These are phyloP conservation scores for Nematolebias whitei DNA, from an alignment of 2,113 vertebrate species.

Conservation along the genomic window DNA sequence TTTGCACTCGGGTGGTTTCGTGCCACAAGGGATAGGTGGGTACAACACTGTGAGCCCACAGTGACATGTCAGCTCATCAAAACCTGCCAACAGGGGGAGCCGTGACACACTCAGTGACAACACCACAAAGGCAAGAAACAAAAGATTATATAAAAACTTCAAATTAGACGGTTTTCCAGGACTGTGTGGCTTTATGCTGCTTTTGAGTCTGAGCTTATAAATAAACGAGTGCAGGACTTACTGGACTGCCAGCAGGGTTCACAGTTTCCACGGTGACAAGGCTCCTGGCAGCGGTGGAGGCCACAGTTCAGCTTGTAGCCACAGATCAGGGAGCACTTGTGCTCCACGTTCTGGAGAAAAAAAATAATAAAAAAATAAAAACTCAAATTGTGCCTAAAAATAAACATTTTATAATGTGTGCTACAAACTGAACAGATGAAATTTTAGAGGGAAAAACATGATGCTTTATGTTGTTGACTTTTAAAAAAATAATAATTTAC, in stretches of 20 bases:
- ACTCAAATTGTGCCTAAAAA: neutral
- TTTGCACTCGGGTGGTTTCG: conserved; percentile 94
- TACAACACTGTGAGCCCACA: conserved; percentile 93
- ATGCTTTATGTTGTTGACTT: too few species aligned
- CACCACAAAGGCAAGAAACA: neutral
- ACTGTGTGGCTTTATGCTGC: conserved; percentile 1
- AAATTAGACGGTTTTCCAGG: neutral
- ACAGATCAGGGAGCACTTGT: conserved; percentile 93
- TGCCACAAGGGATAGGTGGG: conserved; percentile 94
- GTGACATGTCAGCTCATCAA: conserved; percentile 95
- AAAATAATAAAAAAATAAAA: neutral
- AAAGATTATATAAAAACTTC: conserved; percentile 3
- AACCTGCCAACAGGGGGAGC: conserved; percentile 80
- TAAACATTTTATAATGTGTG: too few species aligned
- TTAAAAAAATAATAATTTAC: too few species aligned
- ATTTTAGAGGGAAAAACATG: too few species aligned
- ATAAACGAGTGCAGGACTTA: conserved; percentile 73
- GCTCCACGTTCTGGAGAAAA: conserved; percentile 83
- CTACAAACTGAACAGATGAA: too few species aligned
- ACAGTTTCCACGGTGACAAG: conserved; percentile 96
- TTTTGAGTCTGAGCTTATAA: conserved; percentile 18
- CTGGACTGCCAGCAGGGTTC: conserved; percentile 97
- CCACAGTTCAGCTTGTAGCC: conserved; percentile 96
- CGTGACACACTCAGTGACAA: conserved; percentile 2
- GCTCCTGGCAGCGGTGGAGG: conserved; percentile 95